Conservation (phyloP, 92 coral and sea anemone genomes). For the Zoanthus sociatus region DNA sequence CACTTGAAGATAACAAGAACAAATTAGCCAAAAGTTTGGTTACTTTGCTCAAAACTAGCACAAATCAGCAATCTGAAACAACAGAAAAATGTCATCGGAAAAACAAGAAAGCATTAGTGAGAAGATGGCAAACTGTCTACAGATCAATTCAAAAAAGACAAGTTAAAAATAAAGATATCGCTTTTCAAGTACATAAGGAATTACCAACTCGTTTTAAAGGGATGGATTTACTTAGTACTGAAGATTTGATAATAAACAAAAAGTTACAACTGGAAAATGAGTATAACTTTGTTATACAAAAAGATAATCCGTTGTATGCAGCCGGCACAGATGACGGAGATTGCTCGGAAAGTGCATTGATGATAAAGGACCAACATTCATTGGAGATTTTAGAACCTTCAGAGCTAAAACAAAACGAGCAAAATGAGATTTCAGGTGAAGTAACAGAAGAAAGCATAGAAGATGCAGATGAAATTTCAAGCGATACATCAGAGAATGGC, state of each 20-base stretch:
- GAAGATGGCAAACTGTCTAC: neutral
- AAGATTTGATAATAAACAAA: neutral
- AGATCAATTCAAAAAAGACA: neutral
- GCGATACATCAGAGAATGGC: neutral
- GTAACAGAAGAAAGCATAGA: too few relatives aligned
- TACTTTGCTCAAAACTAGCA: neutral
- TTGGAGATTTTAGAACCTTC: neutral
- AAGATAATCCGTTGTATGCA: neutral
- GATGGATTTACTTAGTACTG: neutral
- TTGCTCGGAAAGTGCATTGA: neutral
- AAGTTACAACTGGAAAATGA: neutral
- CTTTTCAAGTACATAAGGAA: neutral
- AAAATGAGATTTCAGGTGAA: too few relatives aligned
- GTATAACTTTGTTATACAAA: neutral
- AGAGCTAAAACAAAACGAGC: too few relatives aligned
- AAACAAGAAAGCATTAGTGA: neutral
- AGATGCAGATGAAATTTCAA: neutral
- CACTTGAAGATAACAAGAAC: neutral
- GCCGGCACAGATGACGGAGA: neutral
- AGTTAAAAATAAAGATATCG: neutral
- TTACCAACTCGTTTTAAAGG: neutral
- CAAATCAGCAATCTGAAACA: neutral
- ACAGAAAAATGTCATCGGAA: neutral
- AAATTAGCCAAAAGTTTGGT: neutral
- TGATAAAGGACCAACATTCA: neutral